Evolutionary conservation across 1,140 invertebrate species (phyloP).

Genomic region (Eumaeus atala): DNA sequence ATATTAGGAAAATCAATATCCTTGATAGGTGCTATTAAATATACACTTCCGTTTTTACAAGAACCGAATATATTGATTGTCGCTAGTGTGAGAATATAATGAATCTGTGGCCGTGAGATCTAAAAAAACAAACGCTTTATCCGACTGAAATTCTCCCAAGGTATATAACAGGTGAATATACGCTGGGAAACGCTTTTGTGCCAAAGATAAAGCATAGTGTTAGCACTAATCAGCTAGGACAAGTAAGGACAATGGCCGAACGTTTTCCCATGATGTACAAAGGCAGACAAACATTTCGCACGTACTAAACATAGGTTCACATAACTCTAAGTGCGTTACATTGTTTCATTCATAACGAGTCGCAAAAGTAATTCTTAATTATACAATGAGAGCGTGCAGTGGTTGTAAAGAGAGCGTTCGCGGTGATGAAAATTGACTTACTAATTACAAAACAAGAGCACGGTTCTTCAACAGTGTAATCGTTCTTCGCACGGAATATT

Average conservation of each 20-base stretch:
- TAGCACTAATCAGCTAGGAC: constrained; percentile 52
- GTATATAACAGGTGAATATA: constrained; percentile 30
- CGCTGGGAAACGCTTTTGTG: constrained; percentile 51
- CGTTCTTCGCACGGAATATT: background rate
- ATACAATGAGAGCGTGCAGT: background rate
- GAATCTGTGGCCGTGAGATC: constrained; percentile 49
- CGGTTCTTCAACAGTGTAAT: background rate
- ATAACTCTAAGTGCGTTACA: constrained; percentile 7
- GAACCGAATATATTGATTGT: no score
- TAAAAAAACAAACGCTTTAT: constrained; percentile 42
- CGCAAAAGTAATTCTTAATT: background rate
- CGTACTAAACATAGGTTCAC: constrained; percentile 15
- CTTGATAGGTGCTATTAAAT: no score
- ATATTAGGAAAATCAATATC: no score
- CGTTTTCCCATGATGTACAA: constrained; percentile 34
- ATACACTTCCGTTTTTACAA: no score
- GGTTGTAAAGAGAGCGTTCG: background rate
- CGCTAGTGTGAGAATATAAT: constrained; percentile 28
- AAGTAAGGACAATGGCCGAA: constrained; percentile 52
- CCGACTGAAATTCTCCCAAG: constrained; percentile 46
- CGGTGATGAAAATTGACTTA: background rate
- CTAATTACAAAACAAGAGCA: no score
- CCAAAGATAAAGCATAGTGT: constrained; percentile 45
- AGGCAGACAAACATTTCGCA: constrained; percentile 24
- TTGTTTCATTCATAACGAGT: constrained; percentile 5